Conservation (phyloP, 2,113 vertebrate species). For the Podocnemis expansa region DNA sequence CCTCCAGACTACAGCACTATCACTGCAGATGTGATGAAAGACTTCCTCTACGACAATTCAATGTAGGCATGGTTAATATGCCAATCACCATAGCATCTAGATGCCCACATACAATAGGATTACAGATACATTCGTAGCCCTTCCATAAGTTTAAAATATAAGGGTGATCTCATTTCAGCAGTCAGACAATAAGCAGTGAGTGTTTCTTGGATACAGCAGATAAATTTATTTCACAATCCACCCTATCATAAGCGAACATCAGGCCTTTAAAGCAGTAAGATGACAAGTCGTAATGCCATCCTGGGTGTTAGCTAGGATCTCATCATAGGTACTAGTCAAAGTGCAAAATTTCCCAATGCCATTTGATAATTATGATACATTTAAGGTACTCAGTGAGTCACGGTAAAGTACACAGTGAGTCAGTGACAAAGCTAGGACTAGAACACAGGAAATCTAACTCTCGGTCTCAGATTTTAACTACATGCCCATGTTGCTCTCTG, state of each 20-base stretch:
- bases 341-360: neutral
- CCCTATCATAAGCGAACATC: neutral
- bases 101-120: neutral
- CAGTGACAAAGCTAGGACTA: neutral
- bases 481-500: conserved; percentile 21
- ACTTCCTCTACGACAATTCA: neutral
- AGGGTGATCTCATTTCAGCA: neutral
- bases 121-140: neutral
- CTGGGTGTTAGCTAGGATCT: neutral
- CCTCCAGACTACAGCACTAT: neutral
- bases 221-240: conserved; percentile 16
- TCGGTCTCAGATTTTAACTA: neutral
- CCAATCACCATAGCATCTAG: neutral
- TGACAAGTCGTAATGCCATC: neutral
- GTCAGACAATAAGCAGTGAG: neutral
- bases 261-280: conserved; percentile 42
- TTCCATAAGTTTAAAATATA: neutral
- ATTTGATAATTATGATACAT: neutral
- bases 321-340: conserved; percentile 38
- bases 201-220: neutral
- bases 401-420: conserved; percentile 23
- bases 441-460: conserved; percentile 28
- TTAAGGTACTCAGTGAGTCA: neutral
- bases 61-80: fast-evolving
- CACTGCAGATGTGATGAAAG: neutral